Conservation (phyloP, 1,140 invertebrate species). For the Caenorhabditis latens region DNA sequence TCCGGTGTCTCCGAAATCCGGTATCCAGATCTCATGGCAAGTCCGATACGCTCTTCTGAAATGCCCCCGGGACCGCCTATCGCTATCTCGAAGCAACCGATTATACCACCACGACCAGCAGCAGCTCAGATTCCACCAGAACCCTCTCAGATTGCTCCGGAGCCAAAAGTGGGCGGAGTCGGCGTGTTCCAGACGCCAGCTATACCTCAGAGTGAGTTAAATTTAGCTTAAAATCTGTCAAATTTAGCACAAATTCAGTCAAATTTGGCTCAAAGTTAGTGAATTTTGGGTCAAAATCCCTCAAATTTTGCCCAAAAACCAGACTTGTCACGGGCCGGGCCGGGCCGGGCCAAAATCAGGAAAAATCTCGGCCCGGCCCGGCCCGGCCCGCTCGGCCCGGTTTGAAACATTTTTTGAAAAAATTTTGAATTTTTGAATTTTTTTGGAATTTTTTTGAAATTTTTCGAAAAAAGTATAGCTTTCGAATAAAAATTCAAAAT, state of each 20-base stretch:
- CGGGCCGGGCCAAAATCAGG: too few species aligned
- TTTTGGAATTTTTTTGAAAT: too few species aligned
- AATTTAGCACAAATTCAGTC: background rate
- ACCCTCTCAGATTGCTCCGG: background rate
- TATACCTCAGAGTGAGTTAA: slow-evolving; percentile 3
- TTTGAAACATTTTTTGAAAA: too few species aligned
- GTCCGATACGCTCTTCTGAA: background rate
- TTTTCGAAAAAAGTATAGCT: too few species aligned
- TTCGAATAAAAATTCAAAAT: too few species aligned
- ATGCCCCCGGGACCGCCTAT: background rate
- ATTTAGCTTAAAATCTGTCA: background rate
- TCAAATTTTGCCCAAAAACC: too few species aligned
- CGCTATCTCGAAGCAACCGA: background rate
- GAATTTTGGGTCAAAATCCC: too few species aligned
- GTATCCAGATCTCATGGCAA: background rate
- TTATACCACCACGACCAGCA: background rate
- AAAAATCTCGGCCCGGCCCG: too few species aligned
- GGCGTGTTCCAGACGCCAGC: background rate
- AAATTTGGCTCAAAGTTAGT: background rate
- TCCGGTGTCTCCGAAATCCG: background rate
- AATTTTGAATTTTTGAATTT: too few species aligned
- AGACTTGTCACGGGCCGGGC: too few species aligned
- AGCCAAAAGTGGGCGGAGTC: background rate
- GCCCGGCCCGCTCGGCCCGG: too few species aligned
- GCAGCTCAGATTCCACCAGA: background rate